A percentile compares a stretch with the other conserved stretches of the same genome.
These are phyloP conservation scores for Nothobranchius kuhntae DNA, from an alignment of 2,113 vertebrate species.

Conservation along the genomic window DNA sequence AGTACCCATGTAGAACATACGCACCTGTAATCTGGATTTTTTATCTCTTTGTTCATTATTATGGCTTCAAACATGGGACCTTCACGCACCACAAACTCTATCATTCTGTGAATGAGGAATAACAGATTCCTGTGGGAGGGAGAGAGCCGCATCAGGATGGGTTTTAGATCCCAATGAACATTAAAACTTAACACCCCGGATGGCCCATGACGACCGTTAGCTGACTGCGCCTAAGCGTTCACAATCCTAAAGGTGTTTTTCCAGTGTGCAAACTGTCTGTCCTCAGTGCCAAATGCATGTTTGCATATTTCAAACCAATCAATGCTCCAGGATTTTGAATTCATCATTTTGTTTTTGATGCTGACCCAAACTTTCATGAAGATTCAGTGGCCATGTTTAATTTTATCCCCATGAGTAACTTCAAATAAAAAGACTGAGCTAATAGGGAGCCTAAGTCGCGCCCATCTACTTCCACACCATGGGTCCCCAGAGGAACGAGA, in stretches of 20 bases:
- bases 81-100: slow-evolving; percentile 87
- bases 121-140: slow-evolving; percentile 77
- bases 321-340: background rate
- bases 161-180: slow-evolving; percentile 34
- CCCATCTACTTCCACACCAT: too few relatives aligned
- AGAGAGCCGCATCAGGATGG: slow-evolving; percentile 49
- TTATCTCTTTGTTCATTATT: slow-evolving; percentile 84
- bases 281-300: background rate
- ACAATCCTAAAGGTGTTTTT: background rate
- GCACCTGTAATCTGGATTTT: slow-evolving; percentile 81
- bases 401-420: background rate
- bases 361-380: background rate
- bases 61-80: slow-evolving; percentile 85
- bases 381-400: background rate
- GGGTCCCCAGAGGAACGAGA: too few relatives aligned
- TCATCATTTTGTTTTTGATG: background rate
- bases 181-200: slow-evolving; percentile 2
- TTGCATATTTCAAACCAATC: slow-evolving; percentile 4
- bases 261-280: background rate
- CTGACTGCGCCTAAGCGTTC: slow-evolving; percentile 11
- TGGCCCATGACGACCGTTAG: slow-evolving; percentile 26
- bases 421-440: background rate
- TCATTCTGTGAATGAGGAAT: slow-evolving; percentile 84
- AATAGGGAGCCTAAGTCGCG: too few relatives aligned
- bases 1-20: background rate